Evolutionary conservation across 2,888 invertebrate species (phyloP).

Genomic region (Apodemia duryi): DNA sequence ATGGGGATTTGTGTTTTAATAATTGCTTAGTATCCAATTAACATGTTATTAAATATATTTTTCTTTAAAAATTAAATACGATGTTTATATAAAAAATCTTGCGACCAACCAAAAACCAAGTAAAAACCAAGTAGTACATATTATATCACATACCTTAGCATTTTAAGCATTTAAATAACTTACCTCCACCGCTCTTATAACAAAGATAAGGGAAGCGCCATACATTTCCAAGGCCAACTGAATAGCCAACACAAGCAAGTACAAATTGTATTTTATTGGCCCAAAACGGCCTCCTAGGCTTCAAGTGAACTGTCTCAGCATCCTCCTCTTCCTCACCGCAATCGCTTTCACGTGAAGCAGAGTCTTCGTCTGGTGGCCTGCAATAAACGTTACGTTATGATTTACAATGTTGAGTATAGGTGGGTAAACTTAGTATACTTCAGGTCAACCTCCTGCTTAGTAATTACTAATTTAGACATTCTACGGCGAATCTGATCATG

Average conservation of each 20-base stretch:
- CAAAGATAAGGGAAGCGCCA: conserved; percentile 96
- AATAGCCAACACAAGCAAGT: conserved; percentile 92
- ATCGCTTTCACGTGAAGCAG: conserved; percentile 87
- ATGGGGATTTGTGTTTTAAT: no score
- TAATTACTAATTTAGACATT: no score
- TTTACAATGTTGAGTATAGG: background rate
- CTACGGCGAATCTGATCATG: no score
- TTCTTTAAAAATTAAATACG: no score
- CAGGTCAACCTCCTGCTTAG: background rate
- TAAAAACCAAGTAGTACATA: no score
- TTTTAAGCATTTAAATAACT: conserved; percentile 33
- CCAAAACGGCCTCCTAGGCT: conserved; percentile 91
- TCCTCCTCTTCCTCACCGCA: conserved; percentile 86
- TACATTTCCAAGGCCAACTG: conserved; percentile 92
- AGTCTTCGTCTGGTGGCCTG: conserved; percentile 87
- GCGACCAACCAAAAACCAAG: no score
- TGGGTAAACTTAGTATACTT: background rate
- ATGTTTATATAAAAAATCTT: no score
- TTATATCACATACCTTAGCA: no score
- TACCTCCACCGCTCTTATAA: conserved; percentile 94
- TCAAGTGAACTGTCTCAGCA: conserved; percentile 82
- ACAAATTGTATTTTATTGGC: conserved; percentile 94
- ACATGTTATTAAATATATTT: no score
- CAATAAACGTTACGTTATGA: conserved; percentile 19
- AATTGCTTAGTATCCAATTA: no score